Evolutionary conservation across 2,797 vertebrate species (phyloP), one percentile per base, ranked within the genome.

Genomic region (Allobates femoralis): DNA sequence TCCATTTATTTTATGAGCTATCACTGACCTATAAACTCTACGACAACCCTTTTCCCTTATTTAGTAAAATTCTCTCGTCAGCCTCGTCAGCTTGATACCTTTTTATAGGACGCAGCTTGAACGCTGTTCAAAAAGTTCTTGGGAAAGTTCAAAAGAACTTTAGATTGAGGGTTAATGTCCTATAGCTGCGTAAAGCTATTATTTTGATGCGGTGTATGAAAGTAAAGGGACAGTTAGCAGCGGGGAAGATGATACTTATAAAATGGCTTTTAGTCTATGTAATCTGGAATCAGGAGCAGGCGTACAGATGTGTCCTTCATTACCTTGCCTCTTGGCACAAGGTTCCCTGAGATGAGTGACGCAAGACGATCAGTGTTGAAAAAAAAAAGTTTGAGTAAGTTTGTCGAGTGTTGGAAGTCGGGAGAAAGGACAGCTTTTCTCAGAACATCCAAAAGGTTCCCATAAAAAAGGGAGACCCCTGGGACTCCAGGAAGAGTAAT

Each of bases 1-100:
- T 87, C 71, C 67, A 64, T 86, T 81, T 50, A 81, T 86, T 86
- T 86, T 83, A 86, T 73, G 75, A 87, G 80, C 71, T 60, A 58
- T 83, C 19, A 0, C 18, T 83, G 80, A 83, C 80, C 74, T 83
- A 26, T 62, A 37, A 60, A 50, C 62, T 6, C 64, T 16, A 83
- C 26, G 21, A 34, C n/a, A 41, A 26, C 26, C 21, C n/a, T 78
- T 79, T 87, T 83, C n/a, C 80, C 86, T 87, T 87, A 87, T 83
- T 83, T 78, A 66, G 85, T 78, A 55, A 86, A 78, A 83, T 30
- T 77, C 51, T 64, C 73, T 69, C 56, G 5, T 23, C 67, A 53
- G 67, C 37, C 51, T 75, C 60, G 28, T 41, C 78, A 86, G 78
- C 56, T 64, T 32, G 53, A 85, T 85, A 81, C 53, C 55, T 81